These are phyloP conservation scores for Epizoanthus stellaris DNA, from an alignment of 92 coral and sea anemone genomes.

Conservation along the genomic window DNA sequence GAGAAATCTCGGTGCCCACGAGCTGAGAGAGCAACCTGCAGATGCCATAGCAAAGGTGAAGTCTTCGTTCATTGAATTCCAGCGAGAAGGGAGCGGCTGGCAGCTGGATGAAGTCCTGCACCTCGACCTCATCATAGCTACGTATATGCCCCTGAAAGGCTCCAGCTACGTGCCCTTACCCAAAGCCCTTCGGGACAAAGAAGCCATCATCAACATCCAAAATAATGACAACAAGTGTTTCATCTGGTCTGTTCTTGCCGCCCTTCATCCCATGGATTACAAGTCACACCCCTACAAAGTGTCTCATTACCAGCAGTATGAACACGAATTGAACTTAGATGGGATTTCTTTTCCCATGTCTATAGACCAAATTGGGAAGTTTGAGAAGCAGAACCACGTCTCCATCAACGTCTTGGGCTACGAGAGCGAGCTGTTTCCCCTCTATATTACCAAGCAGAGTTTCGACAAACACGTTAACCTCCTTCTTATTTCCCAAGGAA, in stretches of 20 bases:
- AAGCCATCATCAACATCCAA: constrained; percentile 57
- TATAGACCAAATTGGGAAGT: constrained; percentile 26
- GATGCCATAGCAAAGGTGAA: constrained; percentile 37
- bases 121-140: constrained; percentile 39
- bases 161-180: constrained; percentile 56
- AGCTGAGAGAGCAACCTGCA: constrained; percentile 10
- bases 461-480: constrained; percentile 43
- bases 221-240: constrained; percentile 49
- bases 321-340: constrained; percentile 37
- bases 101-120: constrained; percentile 51
- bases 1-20: background rate
- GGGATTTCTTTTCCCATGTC: constrained; percentile 45
- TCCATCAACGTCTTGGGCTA: background rate
- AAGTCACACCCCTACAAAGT: constrained; percentile 34
- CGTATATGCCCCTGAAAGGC: constrained; percentile 57
- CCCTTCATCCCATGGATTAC: constrained; percentile 31
- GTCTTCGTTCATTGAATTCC: constrained; percentile 19
- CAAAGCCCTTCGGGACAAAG: constrained; percentile 19
- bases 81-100: constrained; percentile 49
- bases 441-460: no score
- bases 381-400: constrained; percentile 40
- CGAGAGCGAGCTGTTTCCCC: constrained; percentile 33
- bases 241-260: constrained; percentile 58
- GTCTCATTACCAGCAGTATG: constrained; percentile 32
- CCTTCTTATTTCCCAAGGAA: constrained; percentile 25